Conservation (phyloP, 2,888 invertebrate genomes). For the Mimachlamys varia region DNA sequence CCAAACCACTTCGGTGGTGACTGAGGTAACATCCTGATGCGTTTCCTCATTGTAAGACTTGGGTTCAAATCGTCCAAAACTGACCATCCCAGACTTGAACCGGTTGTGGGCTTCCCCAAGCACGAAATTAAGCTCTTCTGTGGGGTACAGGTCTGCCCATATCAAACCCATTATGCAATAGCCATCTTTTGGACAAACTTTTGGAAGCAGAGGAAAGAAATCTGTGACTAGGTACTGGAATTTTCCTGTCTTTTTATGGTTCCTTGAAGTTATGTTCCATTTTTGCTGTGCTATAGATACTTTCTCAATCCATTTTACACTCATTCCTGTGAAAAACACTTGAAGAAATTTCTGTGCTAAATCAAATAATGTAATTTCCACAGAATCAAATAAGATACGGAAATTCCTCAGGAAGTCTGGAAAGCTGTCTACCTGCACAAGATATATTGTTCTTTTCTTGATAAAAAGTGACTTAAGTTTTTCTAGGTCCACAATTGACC, state of each 20-base stretch:
- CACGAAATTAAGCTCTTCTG: slow-evolving; percentile 77
- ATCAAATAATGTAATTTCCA: slow-evolving; percentile 62
- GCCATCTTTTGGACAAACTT: slow-evolving; percentile 69
- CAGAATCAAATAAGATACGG: slow-evolving; percentile 53
- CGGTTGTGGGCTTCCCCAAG: slow-evolving; percentile 74
- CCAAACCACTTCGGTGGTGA: slow-evolving; percentile 73
- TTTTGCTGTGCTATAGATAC: slow-evolving; percentile 59
- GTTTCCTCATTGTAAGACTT: slow-evolving; percentile 64
- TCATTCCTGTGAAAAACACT: slow-evolving; percentile 72
- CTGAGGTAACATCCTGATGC: slow-evolving; percentile 63
- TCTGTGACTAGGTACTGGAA: slow-evolving; percentile 73
- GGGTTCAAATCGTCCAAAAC: slow-evolving; percentile 78
- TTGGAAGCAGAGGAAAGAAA: slow-evolving; percentile 67
- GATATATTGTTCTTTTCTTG: slow-evolving; percentile 68
- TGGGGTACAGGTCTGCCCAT: slow-evolving; percentile 79
- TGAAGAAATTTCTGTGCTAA: slow-evolving; percentile 71
- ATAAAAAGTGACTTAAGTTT: slow-evolving; percentile 62
- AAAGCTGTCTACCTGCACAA: slow-evolving; percentile 74
- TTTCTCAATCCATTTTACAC: slow-evolving; percentile 64
- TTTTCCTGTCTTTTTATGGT: slow-evolving; percentile 70
- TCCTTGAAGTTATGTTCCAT: slow-evolving; percentile 68
- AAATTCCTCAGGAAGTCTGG: slow-evolving; percentile 72
- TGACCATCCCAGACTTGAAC: slow-evolving; percentile 70
- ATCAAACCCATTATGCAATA: slow-evolving; percentile 75
- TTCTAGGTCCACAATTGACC: slow-evolving; percentile 63